Evolutionary conservation across 1,140 invertebrate species (phyloP), one percentile per base, ranked within the genome.

Genomic region (Akabosia matsudoensis): DNA sequence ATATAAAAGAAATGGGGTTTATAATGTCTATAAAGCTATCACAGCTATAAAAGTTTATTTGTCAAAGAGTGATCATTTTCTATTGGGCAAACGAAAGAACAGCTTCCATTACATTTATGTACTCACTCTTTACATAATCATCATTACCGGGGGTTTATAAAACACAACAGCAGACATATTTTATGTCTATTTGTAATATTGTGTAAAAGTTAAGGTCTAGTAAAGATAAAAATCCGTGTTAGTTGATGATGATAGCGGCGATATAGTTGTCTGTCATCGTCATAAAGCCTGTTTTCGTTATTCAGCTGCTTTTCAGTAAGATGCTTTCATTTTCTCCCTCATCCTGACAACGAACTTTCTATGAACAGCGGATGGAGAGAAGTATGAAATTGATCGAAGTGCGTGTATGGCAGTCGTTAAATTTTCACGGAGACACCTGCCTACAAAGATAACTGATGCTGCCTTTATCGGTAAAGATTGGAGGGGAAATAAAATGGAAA

Each of bases 1-100:
- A 67, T n/a, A 67, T 67, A 67, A 67, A 67, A 67, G 61, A 31
- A 67, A 67, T 67, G 61, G 31, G 61, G 26, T 67, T 30, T 67
- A 67, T 30, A 67, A 30, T 24, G 61, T 67, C 61, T 67, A 67
- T 67, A 67, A 67, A 67, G 31, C 61, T 24, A 67, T 67, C 61
- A 67, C 26, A 67, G 61, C 31, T 67, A 67, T 67, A 67, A 67
- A 67, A 67, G 37, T 45, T 7, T 18, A 10, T 7, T 18, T 45
- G 37, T 45, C 18, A 18, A 7, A 45, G 37, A 67, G 24, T n/a
- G n/a, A n/a, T n/a, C n/a, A n/a, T n/a, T n/a, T n/a, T n/a, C 30
- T 3, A 30, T 67, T 2, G 61, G 4, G 28, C 61, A 30, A 67
- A n/a, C 24, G 54, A 24, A n/a, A 61, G 13, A 16, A 4, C 24